phyloP scores from a whole-genome alignment of 2,797 vertebrate species.

The Tokudaia tokunoshimensis region DNA sequence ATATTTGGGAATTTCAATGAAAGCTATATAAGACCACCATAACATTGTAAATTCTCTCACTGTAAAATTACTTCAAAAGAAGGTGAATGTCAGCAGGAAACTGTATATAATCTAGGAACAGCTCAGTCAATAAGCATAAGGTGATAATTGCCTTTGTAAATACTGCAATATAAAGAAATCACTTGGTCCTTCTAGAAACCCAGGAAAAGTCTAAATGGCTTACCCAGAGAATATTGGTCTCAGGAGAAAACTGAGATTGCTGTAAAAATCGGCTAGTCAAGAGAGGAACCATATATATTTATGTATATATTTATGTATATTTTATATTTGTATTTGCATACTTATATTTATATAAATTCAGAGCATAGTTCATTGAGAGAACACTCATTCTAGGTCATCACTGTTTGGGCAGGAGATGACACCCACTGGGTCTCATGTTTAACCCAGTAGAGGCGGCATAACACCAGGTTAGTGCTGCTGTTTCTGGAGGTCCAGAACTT shows the following conservation, averaged over 20 bases:
- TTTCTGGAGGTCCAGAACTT: background rate
- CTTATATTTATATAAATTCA: background rate
- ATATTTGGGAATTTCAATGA: background rate
- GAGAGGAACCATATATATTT: background rate
- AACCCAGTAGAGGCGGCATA: background rate
- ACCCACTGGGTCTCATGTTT: no score
- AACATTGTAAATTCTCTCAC: background rate
- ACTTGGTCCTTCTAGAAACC: background rate
- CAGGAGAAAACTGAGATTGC: background rate
- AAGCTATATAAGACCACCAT: background rate
- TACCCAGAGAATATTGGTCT: background rate
- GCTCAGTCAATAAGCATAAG: background rate
- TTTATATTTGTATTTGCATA: background rate
- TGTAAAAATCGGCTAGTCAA: background rate
- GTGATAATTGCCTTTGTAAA: background rate
- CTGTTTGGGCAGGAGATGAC: background rate
- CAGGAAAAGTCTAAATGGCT: background rate
- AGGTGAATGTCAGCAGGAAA: background rate
- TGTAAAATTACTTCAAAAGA: conserved; percentile 55
- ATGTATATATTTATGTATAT: background rate
- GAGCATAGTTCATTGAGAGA: background rate
- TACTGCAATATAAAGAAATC: background rate
- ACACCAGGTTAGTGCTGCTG: background rate
- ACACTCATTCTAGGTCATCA: background rate
- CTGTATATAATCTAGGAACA: background rate